These are phyloP conservation scores for Macaria notata DNA, from an alignment of 2,888 invertebrate species.

Conservation along the genomic window DNA sequence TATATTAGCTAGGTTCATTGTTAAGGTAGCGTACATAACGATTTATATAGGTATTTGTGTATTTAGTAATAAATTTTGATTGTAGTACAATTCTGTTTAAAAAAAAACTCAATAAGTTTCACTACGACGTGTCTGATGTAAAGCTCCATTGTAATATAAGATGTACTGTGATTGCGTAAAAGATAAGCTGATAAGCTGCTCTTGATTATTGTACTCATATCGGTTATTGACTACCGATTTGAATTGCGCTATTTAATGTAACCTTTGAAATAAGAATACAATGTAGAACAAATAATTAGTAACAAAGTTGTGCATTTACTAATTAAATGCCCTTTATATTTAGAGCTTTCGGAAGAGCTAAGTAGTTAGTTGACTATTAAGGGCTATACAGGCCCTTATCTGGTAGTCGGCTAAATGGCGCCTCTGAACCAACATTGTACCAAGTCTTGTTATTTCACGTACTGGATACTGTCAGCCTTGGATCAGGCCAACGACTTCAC, in stretches of 20 bases:
- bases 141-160: no score
- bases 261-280: constrained; percentile 3
- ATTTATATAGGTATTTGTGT: no score
- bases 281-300: constrained; percentile 14
- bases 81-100: no score
- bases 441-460: constrained; percentile 34
- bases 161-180: no score
- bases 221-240: background rate
- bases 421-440: constrained; percentile 35
- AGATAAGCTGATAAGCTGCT: no score
- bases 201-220: no score
- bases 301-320: background rate
- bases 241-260: constrained; percentile 1
- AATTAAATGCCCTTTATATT: constrained; percentile 3
- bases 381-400: constrained; percentile 10
- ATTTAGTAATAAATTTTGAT: no score
- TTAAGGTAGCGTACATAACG: no score
- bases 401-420: constrained; percentile 32
- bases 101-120: no score
- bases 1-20: no score
- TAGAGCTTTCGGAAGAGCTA: constrained; percentile 2
- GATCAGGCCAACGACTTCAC: constrained; percentile 5
- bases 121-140: no score
- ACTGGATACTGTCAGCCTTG: constrained; percentile 46
- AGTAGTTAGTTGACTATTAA: constrained; percentile 15